These are phyloP conservation scores for Recurvirostra avosetta DNA, from an alignment of 2,113 vertebrate species.

Conservation along the genomic window DNA sequence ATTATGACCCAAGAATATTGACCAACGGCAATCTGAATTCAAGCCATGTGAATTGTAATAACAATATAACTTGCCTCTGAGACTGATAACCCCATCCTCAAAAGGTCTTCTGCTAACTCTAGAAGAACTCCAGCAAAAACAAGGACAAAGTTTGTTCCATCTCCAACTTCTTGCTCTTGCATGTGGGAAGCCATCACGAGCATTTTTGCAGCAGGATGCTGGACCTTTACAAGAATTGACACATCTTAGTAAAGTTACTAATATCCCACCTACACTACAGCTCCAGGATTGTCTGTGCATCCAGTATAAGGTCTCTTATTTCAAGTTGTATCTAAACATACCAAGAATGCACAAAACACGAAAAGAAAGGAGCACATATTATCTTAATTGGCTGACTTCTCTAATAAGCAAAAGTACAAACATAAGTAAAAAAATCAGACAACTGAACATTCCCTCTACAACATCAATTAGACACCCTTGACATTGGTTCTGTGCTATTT, in stretches of 20 bases:
- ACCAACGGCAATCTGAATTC: not conserved
- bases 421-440: not conserved
- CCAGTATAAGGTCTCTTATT: not conserved
- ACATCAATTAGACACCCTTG: not conserved
- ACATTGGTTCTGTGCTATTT: not conserved
- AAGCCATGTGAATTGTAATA: not conserved
- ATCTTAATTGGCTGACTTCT: not conserved
- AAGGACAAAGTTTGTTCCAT: slow-evolving; percentile 98
- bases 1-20: not conserved
- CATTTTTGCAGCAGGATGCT: slow-evolving; percentile 98
- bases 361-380: not conserved
- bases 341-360: not conserved
- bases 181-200: slow-evolving; percentile 98
- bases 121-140: slow-evolving; percentile 95
- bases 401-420: not conserved
- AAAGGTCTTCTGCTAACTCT: slow-evolving; percentile 91
- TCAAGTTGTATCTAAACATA: not conserved
- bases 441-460: not conserved
- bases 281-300: not conserved
- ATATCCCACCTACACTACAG: not conserved
- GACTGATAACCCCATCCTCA: slow-evolving; percentile 93
- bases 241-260: not conserved
- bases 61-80: slow-evolving; percentile 81
- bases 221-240: slow-evolving; percentile 78
- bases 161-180: slow-evolving; percentile 98